A percentile compares a stretch with the other conserved stretches of the same genome.
These are phyloP conservation scores for Seira ritae DNA, from an alignment of 2,888 invertebrate genomes.

Conservation along the genomic window DNA sequence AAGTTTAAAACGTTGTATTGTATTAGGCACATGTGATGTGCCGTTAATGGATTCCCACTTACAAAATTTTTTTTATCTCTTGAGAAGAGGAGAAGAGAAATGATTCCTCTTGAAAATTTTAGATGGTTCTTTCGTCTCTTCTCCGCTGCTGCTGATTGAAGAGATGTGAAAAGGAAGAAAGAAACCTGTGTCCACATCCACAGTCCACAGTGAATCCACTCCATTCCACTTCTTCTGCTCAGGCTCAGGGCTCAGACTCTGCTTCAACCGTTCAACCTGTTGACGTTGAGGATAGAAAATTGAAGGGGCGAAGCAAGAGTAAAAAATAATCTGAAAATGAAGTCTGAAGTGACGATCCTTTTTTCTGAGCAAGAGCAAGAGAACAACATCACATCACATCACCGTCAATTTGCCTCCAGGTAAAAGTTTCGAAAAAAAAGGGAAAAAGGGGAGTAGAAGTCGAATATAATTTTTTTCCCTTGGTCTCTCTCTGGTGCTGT, in stretches of 20 bases:
- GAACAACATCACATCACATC: background rate
- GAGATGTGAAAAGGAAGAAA: too few species aligned
- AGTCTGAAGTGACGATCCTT: background rate
- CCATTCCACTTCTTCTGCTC: background rate
- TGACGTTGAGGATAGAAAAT: too few species aligned
- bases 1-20: background rate
- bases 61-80: background rate
- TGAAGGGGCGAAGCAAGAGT: too few species aligned
- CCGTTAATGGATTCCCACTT: background rate
- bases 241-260: background rate
- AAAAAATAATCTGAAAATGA: background rate
- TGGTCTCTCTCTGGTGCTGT: conserved; percentile 13
- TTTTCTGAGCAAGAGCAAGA: too few species aligned
- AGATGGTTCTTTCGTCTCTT: background rate
- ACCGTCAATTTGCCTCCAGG: conserved; percentile 53
- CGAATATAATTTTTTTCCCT: conserved; percentile 30
- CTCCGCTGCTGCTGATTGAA: too few species aligned
- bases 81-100: background rate
- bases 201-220: background rate
- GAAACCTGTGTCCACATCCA: background rate
- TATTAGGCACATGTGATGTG: conserved; percentile 11
- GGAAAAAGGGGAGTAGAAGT: conserved; percentile 42
- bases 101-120: background rate
- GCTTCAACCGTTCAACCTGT: too few species aligned
- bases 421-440: conserved; percentile 35